Percentiles rank a stretch among this genome's conserved stretches.
These are phyloP conservation scores for Hemibagrus guttatus DNA, from an alignment of 2,797 vertebrate genomes.

Conservation along the genomic window DNA sequence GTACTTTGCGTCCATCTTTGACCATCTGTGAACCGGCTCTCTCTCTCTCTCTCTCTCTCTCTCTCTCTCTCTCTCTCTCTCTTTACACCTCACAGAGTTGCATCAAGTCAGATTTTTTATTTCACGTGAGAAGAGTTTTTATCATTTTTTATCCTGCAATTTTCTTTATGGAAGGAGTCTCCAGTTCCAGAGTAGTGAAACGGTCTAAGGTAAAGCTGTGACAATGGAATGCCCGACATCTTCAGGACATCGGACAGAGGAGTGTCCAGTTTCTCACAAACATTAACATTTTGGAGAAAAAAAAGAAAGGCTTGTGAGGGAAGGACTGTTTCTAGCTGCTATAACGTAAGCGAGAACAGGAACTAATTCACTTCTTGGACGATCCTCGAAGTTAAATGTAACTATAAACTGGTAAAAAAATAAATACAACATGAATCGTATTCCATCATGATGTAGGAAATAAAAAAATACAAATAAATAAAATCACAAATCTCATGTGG, in stretches of 20 bases:
- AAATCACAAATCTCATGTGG: neutral
- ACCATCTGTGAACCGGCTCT: constrained; percentile 11
- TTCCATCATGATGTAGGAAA: too few species aligned
- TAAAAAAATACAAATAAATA: too few species aligned
- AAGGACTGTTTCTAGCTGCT: neutral
- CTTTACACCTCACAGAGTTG: neutral
- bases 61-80: neutral
- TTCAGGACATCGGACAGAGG: neutral
- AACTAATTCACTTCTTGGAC: neutral
- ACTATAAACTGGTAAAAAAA: neutral
- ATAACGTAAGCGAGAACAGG: neutral
- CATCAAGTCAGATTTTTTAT: neutral
- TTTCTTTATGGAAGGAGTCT: neutral
- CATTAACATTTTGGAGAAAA: neutral
- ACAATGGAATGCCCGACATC: neutral
- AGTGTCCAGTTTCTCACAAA: neutral
- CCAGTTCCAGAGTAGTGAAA: neutral
- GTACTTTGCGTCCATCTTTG: neutral
- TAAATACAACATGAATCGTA: too few species aligned
- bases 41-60: neutral
- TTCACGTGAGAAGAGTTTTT: neutral
- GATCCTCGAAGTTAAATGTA: neutral
- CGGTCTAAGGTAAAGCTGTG: neutral
- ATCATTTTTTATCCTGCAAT: neutral
- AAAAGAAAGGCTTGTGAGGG: neutral